Evolutionary conservation across 1,140 invertebrate species (phyloP).

Genomic region (Penaeus chinensis): DNA sequence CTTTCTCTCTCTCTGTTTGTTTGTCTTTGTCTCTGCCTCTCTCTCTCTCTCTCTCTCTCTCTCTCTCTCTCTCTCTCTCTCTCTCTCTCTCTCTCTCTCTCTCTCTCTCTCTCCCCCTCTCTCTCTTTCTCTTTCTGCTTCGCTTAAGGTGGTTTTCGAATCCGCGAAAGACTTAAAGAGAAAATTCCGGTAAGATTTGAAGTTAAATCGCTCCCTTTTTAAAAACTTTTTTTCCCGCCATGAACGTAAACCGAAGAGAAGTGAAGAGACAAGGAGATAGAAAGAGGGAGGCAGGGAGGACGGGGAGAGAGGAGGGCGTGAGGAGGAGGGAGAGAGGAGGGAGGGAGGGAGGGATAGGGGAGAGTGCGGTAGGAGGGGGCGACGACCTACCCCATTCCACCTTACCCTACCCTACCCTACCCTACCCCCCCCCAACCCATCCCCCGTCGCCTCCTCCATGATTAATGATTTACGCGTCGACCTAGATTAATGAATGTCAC

Average conservation of each 20-base stretch:
- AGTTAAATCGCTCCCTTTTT: no score
- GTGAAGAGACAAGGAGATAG: not conserved
- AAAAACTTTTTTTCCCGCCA: not conserved
- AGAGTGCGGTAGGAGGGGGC: not conserved
- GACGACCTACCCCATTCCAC: not conserved
- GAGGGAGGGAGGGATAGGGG: not conserved
- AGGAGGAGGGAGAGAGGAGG: not conserved
- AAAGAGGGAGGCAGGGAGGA: not conserved
- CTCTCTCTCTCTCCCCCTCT: no score
- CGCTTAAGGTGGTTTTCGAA: no score
- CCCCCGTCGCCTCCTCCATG: constrained; percentile 22
- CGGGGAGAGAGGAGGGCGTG: constrained; percentile 1
- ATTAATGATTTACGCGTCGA: constrained; percentile 55
- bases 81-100: not conserved
- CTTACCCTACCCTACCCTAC: no score
- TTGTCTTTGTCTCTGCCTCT: not conserved
- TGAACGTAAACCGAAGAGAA: not conserved
- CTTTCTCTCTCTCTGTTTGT: not conserved
- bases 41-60: no score
- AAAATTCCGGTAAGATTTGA: no score
- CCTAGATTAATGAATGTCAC: constrained; percentile 59
- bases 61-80: no score
- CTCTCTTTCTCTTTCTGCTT: no score
- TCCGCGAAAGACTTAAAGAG: no score
- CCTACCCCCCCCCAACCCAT: not conserved